Evolutionary conservation across 2,888 invertebrate genomes (phyloP).

Genomic region (Polymixis lichenea): DNA sequence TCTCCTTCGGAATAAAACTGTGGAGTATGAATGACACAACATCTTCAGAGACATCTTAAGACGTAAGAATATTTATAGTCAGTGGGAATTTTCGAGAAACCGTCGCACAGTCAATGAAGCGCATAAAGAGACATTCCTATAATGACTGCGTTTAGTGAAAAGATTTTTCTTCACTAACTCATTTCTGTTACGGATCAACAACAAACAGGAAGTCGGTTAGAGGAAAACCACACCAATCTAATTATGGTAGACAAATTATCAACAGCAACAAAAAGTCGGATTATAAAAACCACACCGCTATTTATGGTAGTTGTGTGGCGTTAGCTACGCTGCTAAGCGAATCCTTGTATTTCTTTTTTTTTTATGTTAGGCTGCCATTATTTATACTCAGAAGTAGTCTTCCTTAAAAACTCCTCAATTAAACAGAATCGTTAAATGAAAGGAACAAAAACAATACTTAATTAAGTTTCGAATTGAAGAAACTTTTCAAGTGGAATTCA

Average conservation of each 20-base stretch:
- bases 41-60: background rate
- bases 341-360: background rate
- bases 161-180: background rate
- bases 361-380: background rate
- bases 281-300: background rate
- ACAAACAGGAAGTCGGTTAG: background rate
- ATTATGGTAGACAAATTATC: background rate
- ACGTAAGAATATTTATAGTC: background rate
- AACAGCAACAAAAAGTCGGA: background rate
- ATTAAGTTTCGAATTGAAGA: slow-evolving; percentile 79
- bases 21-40: slow-evolving; percentile 38
- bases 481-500: slow-evolving; percentile 75
- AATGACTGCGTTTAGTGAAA: background rate
- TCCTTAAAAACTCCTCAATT: slow-evolving; percentile 82
- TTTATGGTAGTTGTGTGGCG: background rate
- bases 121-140: background rate
- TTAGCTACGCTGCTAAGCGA: background rate
- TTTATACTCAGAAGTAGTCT: slow-evolving; percentile 54
- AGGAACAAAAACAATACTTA: slow-evolving; percentile 85
- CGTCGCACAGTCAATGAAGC: too few species aligned
- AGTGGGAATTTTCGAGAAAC: background rate
- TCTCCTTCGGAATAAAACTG: slow-evolving; percentile 45
- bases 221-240: background rate
- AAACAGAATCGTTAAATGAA: slow-evolving; percentile 80
- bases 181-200: background rate